phyloP scores from a whole-genome alignment of 2,797 vertebrate genomes.

The Pygocentrus nattereri region DNA sequence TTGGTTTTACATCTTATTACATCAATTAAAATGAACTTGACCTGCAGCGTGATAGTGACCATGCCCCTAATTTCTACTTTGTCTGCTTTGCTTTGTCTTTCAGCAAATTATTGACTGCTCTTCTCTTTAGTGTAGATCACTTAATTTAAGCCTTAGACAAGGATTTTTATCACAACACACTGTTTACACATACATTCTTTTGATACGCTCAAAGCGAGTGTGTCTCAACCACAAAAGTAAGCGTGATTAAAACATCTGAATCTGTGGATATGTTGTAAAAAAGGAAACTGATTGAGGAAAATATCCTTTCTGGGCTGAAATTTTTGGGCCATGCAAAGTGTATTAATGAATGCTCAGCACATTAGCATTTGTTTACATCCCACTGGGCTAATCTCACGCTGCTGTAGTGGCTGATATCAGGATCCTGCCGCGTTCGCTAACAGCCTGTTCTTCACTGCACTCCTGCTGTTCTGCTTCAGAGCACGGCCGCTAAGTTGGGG shows the following conservation, averaged over 20 bases:
- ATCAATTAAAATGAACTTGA: too few relatives aligned
- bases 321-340: background rate
- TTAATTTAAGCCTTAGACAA: background rate
- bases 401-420: background rate
- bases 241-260: background rate
- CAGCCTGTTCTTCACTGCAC: constrained; percentile 47
- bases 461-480: constrained; percentile 78
- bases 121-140: background rate
- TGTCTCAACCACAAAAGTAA: background rate
- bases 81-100: constrained; percentile 11
- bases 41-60: background rate
- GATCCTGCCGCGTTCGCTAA: background rate
- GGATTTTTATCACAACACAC: background rate
- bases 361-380: constrained; percentile 8
- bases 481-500: constrained; percentile 88
- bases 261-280: background rate
- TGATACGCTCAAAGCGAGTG: background rate
- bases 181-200: too few relatives aligned
- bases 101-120: background rate
- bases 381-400: background rate
- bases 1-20: too few relatives aligned
- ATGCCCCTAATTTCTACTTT: background rate
- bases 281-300: background rate
- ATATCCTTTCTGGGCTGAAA: background rate
- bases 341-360: background rate